A percentile compares a stretch with the other conserved stretches of the same genome.
Evolutionary conservation across 2,113 vertebrate species (phyloP).

Genomic region (Aegithalos caudatus): DNA sequence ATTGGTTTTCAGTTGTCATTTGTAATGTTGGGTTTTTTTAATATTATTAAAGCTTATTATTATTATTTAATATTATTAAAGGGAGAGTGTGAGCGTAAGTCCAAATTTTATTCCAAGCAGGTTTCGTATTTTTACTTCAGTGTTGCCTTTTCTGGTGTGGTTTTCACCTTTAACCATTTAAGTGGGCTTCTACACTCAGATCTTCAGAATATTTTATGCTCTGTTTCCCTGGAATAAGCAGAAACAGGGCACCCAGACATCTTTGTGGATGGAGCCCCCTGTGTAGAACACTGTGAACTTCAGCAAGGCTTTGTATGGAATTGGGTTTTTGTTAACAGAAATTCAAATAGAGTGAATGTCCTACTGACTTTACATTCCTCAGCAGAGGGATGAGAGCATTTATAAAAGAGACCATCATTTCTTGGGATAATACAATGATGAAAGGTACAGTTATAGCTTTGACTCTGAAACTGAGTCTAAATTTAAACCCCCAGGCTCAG

Average conservation of each 20-base stretch:
- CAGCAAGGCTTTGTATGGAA: background rate
- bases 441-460: background rate
- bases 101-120: background rate
- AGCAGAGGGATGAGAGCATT: background rate
- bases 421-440: background rate
- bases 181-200: background rate
- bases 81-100: background rate
- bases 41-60: background rate
- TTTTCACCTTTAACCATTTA: background rate
- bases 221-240: background rate
- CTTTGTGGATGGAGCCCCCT: background rate
- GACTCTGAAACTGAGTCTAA: background rate
- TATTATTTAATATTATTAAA: background rate
- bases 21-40: background rate
- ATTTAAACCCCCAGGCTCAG: background rate
- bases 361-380: background rate
- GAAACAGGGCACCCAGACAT: background rate
- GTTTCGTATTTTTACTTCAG: background rate
- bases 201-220: background rate
- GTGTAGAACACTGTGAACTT: background rate
- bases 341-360: background rate
- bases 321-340: background rate
- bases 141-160: background rate
- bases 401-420: background rate
- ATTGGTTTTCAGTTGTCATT: background rate